A percentile compares a stretch with the other conserved stretches of the same genome.
Conservation (phyloP, 2,888 invertebrate genomes). For the Meloe dianella region DNA sequence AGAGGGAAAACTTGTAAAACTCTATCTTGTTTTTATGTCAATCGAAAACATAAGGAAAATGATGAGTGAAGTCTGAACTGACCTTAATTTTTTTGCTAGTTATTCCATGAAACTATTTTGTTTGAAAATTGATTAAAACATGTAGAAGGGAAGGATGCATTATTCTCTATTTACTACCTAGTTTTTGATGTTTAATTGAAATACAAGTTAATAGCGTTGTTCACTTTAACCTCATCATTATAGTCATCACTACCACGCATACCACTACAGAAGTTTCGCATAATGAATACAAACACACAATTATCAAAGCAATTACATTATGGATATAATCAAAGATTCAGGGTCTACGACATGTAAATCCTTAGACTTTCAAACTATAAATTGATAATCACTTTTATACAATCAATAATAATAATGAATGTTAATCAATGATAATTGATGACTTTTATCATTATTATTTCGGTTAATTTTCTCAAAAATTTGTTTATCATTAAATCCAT, state of each 20-base stretch:
- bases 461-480: background rate
- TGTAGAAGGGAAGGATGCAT: background rate
- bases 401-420: background rate
- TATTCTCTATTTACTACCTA: background rate
- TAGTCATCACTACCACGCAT: background rate
- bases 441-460: background rate
- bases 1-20: too few relatives aligned
- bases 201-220: constrained; percentile 1
- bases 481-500: background rate
- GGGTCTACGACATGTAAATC: constrained; percentile 6
- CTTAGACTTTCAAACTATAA: background rate
- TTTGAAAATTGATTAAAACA: too few relatives aligned
- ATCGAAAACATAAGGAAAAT: too few relatives aligned
- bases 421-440: background rate
- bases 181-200: constrained; percentile 2
- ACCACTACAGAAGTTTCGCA: background rate
- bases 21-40: too few relatives aligned
- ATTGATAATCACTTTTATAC: background rate
- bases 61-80: too few relatives aligned
- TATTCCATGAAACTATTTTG: too few relatives aligned
- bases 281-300: background rate
- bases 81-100: too few relatives aligned
- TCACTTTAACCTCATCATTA: constrained; percentile 9
- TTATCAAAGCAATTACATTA: constrained; percentile 3
- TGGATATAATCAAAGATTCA: constrained; percentile 7